Base-by-base conservation (phyloP, 2,797 vertebrate species). In the Cryptoblepharus egeriae region DNA sequence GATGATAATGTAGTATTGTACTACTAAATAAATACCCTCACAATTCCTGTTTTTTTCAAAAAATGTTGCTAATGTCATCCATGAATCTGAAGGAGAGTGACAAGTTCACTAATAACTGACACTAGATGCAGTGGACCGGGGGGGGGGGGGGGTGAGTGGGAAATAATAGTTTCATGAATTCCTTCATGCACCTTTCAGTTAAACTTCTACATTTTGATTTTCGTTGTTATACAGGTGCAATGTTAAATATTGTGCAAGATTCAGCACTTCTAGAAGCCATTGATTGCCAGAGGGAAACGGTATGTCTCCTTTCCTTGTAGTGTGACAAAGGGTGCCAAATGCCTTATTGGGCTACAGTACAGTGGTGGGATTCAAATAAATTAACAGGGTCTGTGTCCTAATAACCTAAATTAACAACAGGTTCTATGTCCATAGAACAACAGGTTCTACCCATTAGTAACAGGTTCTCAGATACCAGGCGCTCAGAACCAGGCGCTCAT, bases 191-290 rank as follows among this genome's bases (percentile, higher is more conserved):
- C 16, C 16, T 57, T 70, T 76, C 35, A 22, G 72, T n/a, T 78
- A 89, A 65, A 52, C 70, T 81, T 72, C 79, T 79, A 0, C 11
- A 83, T 0, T 90, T 80, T 76, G 87, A 81, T 35, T 93, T 37
- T 85, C 18, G 15, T 52, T 15, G 18, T 52, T 52, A 52, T 95
- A 20, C 88, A 99, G 98, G 96, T 87, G 97, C 97, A 74, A 97
- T 98, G 96, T 92, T 98, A 93, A 98, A 97, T 93, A 97, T 98
- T 86, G 97, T 98, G 81, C 97, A 98, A 88, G 98, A 99, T 90
- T 97, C 95, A 20, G 97, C 97, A 75, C 95, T 97, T 87, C 89
- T 96, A 37, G 97, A 98, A 94, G 95, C 96, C 64, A 96, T 96
- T 83, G 97, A 96, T 82, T 96, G 97, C 89, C 97, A 96, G 88